phyloP scores from a whole-genome alignment of 2,797 vertebrate genomes.

The Megalops cyprinoides region DNA sequence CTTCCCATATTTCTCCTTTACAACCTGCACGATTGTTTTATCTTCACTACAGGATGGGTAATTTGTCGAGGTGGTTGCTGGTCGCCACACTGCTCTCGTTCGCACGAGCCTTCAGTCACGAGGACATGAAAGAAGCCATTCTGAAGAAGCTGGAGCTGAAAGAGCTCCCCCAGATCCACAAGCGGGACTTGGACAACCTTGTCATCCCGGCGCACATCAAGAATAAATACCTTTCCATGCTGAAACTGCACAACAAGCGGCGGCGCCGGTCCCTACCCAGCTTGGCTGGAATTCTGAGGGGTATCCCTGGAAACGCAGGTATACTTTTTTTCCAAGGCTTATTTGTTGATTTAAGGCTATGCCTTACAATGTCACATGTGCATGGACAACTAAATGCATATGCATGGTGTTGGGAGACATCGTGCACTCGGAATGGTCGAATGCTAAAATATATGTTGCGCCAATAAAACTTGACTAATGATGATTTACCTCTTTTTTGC shows the following conservation, averaged over 20 bases:
- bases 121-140: constrained; percentile 78
- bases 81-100: constrained; percentile 44
- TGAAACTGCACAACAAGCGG: constrained; percentile 75
- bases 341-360: too few species aligned
- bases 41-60: constrained; percentile 41
- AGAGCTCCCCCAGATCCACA: constrained; percentile 75
- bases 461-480: background rate
- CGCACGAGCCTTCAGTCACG: constrained; percentile 69
- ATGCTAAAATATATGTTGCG: background rate
- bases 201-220: constrained; percentile 80
- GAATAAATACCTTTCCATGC: constrained; percentile 84
- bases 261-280: constrained; percentile 80
- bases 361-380: background rate
- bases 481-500: background rate
- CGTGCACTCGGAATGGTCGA: too few species aligned
- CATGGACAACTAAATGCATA: too few species aligned
- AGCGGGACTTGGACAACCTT: constrained; percentile 81
- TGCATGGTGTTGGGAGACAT: too few species aligned
- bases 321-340: constrained; percentile 27
- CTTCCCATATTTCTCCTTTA: constrained; percentile 47
- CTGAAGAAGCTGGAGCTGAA: constrained; percentile 80
- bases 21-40: constrained; percentile 1
- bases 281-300: constrained; percentile 85
- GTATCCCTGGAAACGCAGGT: constrained; percentile 86
- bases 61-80: constrained; percentile 51